Evolutionary conservation across 2,113 vertebrate genomes (phyloP), one percentile per base, ranked within the genome.

Genomic region (Amphiprion ocellaris): DNA sequence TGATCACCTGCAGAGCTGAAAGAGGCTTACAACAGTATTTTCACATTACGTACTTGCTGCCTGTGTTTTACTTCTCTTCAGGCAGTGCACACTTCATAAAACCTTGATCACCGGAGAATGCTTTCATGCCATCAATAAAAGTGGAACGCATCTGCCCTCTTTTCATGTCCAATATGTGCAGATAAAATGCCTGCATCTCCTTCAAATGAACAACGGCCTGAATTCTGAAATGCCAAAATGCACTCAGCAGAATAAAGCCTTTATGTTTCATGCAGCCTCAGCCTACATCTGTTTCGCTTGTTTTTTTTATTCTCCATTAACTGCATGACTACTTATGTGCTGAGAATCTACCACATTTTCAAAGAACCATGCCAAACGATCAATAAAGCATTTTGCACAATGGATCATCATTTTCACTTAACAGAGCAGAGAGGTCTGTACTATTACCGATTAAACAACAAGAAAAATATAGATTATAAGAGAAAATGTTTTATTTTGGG

Each of bases 191-290:
- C 49, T 63, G 47, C n/a, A 10, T 28, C 28, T 30, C n/a, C 19
- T 33, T 73, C 56, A 73, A 6, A 26, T 53, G 58, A 41, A 54
- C 28, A 33, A 54, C n/a, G 12, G 39, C 23, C 30, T 49, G 0
- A 59, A 23, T 49, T 72, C 58, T 61, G 17, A 66, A 54, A 56
- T 61, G 21, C 39, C 28, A 72, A 39, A 73, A 74, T 9, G 5
- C 7, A 2, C 15, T 37, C 2, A 55, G 41, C 10, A 5, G 5
- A 74, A 60, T 7, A 21, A 0, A 41, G 14, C 17, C 24, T 52
- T 72, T 69, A 10, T 19, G 0, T 15, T 41, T 19, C 15, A 33
- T 4, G 21, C 10, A 50, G 53, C 49, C 28, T 30, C 16, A 4
- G 46, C 47, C 17, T 52, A 39, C 37, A 75, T 44, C 60, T 50